Percentiles rank a stretch among this genome's conserved stretches.
Conservation (phyloP, 1,140 invertebrate species). For the Cherax quadricarinatus region DNA sequence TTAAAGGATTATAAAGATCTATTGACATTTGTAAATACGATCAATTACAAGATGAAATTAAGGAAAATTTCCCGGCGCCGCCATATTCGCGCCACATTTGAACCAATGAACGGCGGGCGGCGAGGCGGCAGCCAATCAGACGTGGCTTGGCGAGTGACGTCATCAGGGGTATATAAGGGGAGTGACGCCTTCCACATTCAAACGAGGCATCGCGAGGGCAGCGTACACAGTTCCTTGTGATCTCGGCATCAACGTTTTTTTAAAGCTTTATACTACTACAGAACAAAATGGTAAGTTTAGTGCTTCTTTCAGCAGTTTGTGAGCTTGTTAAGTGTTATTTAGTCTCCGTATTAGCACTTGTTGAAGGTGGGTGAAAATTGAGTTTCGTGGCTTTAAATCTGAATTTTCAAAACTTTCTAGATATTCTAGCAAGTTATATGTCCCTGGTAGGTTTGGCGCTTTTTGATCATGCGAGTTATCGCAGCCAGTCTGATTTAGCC, state of each 20-base stretch:
- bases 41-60: background rate
- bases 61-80: background rate
- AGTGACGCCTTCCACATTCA: conserved; percentile 88
- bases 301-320: too few species aligned
- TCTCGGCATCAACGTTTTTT: background rate
- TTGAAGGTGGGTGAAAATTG: too few species aligned
- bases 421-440: too few species aligned
- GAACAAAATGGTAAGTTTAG: conserved; percentile 28
- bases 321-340: too few species aligned
- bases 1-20: background rate
- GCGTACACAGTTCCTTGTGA: conserved; percentile 49
- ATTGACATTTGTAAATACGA: background rate
- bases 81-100: background rate
- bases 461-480: too few species aligned
- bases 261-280: background rate
- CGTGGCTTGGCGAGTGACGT: background rate
- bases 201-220: conserved; percentile 47
- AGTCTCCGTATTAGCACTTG: too few species aligned
- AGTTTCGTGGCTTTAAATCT: too few species aligned
- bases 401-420: too few species aligned
- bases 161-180: conserved; percentile 3
- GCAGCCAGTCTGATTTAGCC: too few species aligned
- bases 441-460: background rate
- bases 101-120: background rate
- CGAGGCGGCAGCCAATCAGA: background rate